Evolutionary conservation across 2,888 invertebrate genomes (phyloP), one percentile per base, ranked within the genome.

Genomic region (Zelleria hepariella): DNA sequence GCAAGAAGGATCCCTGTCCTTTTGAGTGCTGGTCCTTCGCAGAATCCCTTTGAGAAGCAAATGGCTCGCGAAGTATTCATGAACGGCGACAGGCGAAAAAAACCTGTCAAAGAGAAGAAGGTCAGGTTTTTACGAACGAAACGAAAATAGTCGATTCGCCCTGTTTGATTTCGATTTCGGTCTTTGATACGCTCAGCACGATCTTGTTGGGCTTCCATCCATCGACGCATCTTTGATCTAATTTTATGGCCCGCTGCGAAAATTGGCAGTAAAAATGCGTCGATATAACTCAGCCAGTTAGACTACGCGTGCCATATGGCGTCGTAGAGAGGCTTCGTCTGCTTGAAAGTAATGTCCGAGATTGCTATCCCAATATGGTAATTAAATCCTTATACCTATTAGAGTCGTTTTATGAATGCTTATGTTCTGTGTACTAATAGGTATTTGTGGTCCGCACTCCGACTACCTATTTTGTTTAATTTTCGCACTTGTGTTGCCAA

Each of bases 191-290:
- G 32, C 15, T 42, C 32, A 42, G 1, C 32, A 42, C 32, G 32
- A 42, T 42, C 32, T 15, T 42, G 32, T 15, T 15, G 32, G 32
- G 32, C 32, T 15, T 42, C 32, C 32, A 32, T 32, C 32, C 32
- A 42, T 15, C 55, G 55, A 26, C 25, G 27, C 25, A 21, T 55
- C 32, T 55, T 55, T 56, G 56, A 56, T 56, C 56, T 32, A 56
- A 56, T 32, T 56, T 56, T 56, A 42, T 42, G 23, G 42, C 25
- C 56, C 23, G 27, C 56, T 56, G 56, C 56, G 20, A 27, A 32
- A 10, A 20, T 21, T 49, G 49, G 49, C 49, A 20, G 2, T 49
- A 49, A 49, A 49, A 49, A 49, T 42, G 49, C 49, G 49, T 20
- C 49, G 49, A 49, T 49, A 49, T n/a, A 49, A 49, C 49, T 7